Conservation (phyloP, 2,888 invertebrate species). For the Hyposoter dolosus region DNA sequence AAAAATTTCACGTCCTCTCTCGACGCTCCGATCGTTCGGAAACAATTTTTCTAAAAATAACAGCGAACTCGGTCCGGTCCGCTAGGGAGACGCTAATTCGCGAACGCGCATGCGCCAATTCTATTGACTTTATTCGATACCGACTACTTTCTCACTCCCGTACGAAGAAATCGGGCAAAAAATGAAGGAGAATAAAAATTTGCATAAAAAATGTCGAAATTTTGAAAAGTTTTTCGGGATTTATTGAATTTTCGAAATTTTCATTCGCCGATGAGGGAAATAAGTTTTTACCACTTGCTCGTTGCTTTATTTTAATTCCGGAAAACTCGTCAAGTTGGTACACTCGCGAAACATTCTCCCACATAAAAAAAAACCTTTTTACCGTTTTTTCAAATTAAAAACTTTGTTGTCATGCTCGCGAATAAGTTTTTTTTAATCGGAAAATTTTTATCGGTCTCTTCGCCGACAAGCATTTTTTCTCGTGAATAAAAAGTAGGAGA, state of each 20-base stretch:
- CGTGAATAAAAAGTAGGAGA: not conserved
- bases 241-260: not conserved
- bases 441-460: not conserved
- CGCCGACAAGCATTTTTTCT: not conserved
- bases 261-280: not conserved
- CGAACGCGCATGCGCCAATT: slow-evolving; percentile 75
- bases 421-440: not conserved
- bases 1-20: slow-evolving; percentile 58
- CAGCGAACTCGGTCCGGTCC: slow-evolving; percentile 68
- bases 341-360: not conserved
- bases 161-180: not conserved
- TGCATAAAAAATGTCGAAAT: not conserved
- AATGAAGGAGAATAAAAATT: not conserved
- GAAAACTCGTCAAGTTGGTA: slow-evolving; percentile 14
- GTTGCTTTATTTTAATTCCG: not conserved
- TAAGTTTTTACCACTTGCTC: not conserved
- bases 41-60: slow-evolving; percentile 76
- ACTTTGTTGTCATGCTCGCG: not conserved
- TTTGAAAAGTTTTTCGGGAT: not conserved
- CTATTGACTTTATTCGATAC: slow-evolving; percentile 74
- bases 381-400: not conserved
- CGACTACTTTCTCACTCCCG: slow-evolving; percentile 1
- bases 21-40: slow-evolving; percentile 51
- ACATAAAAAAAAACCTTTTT: not conserved
- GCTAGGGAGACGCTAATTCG: slow-evolving; percentile 63